phyloP scores from a whole-genome alignment of 2,113 vertebrate genomes.

The Dascyllus trimaculatus region DNA sequence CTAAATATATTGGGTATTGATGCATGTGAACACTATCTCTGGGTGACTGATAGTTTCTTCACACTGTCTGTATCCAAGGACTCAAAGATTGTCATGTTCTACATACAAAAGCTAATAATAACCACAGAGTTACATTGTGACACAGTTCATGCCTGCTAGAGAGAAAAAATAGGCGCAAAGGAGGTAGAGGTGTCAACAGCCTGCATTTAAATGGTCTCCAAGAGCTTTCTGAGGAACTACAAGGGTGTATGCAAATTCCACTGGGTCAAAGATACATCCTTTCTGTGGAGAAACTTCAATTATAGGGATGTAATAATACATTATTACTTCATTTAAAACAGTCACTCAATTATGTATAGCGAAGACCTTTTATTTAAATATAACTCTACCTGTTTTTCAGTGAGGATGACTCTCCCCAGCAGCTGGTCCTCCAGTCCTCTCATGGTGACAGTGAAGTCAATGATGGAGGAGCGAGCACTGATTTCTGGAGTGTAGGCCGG shows the following conservation, averaged over 20 bases:
- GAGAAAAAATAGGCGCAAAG: conserved; percentile 20
- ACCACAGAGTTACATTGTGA: neutral
- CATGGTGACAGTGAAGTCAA: conserved; percentile 97
- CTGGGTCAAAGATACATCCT: neutral
- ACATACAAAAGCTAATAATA: conserved; percentile 39
- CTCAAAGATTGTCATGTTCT: conserved; percentile 9
- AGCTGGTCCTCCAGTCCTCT: conserved; percentile 96
- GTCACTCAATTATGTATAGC: neutral
- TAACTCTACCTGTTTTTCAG: conserved; percentile 91
- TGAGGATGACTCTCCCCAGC: conserved; percentile 95
- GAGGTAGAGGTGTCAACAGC: neutral
- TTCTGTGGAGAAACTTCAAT: neutral
- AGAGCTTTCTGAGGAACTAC: conserved; percentile 1
- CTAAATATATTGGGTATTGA: conserved; percentile 7
- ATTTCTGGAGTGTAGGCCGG: conserved; percentile 95
- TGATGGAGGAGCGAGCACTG: conserved; percentile 93
- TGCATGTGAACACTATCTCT: conserved; percentile 12
- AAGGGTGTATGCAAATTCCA: conserved; percentile 1
- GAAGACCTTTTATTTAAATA: neutral
- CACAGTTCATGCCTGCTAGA: conserved; percentile 17
- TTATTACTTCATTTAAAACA: neutral
- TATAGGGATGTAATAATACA: neutral
- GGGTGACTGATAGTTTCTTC: conserved; percentile 5
- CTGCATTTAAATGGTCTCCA: conserved; percentile 26
- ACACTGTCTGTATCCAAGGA: conserved; percentile 3